Evolutionary conservation across 2,113 vertebrate genomes (phyloP), one percentile per base, ranked within the genome.

Genomic region (Hemibagrus wyckioides): DNA sequence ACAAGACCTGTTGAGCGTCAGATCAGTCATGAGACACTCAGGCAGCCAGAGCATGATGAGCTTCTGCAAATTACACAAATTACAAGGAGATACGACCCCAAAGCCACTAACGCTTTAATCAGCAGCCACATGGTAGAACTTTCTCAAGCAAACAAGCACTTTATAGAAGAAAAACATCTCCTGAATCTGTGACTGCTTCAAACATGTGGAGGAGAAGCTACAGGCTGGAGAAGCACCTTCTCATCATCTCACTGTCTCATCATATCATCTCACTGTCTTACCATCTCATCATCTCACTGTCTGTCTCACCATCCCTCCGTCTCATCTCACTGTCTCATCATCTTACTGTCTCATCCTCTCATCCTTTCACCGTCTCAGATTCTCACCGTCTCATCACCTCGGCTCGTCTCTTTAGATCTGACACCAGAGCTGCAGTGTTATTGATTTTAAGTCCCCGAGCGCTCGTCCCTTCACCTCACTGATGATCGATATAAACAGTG

Each of bases 21-120:
- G 94, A 91, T 90, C 92, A 92, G 93, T 96, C 95, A 96, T 92
- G 92, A 95, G 93, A 95, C 93, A 91, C 93, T 89, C 92, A 87
- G 89, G 79, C 6, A 54, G 86, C 93, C 92, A 93, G 94, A 93
- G 89, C 92, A 84, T 82, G 91, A 93, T 90, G 93, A 91, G 93
- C 92, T 94, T 93, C 94, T 90, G 92, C 91, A 82, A 89, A 94
- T 94, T 92, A 93, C 84, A 90, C 87, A 92, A 93, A 94, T 94
- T 94, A 94, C 93, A 94, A 93, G 93, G 86, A 94, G 93, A 94
- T 95, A 90, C 89, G 92, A 94, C 92, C 36, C 23, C 9, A 73
- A 93, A 92, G 92, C 91, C 91, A 94, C 92, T 92, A 90, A 91
- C 89, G 89, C 91, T 89, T 89, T 91, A 90, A 93, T 93, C 90